Percentiles rank a stretch among this genome's conserved stretches.
Conservation (phyloP, 2,113 vertebrate species). For the Mormyrus iriodes region DNA sequence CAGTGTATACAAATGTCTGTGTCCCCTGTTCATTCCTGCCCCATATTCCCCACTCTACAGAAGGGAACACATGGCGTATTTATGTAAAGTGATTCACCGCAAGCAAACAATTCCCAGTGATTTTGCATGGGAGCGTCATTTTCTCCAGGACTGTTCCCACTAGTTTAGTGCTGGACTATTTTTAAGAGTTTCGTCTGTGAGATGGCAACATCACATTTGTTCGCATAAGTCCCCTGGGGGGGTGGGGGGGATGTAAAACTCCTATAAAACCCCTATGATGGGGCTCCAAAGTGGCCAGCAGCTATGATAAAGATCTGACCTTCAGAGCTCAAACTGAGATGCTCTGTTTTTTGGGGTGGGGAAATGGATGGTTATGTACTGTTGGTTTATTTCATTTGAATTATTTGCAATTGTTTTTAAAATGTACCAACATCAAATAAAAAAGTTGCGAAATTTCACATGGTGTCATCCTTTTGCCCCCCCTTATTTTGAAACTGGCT, state of each 20-base stretch:
- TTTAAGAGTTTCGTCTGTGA: slow-evolving; percentile 24
- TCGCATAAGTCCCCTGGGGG: not conserved
- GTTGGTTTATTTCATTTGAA: slow-evolving; percentile 8
- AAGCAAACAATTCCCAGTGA: slow-evolving; percentile 22
- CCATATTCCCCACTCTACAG: not conserved
- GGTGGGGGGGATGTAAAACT: not conserved
- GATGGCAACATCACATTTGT: not conserved
- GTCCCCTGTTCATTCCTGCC: not conserved
- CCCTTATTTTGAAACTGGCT: not conserved
- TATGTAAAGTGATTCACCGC: slow-evolving; percentile 21
- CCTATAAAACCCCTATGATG: not conserved
- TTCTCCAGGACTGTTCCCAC: slow-evolving; percentile 18
- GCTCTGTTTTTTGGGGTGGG: not conserved
- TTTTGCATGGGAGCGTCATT: slow-evolving; percentile 21
- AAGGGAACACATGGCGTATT: slow-evolving; percentile 13
- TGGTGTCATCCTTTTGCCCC: not conserved
- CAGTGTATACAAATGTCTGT: not conserved
- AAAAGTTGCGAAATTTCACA: slow-evolving; percentile 1
- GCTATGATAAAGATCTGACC: slow-evolving; percentile 9
- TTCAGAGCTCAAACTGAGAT: not conserved
- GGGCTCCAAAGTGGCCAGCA: not conserved
- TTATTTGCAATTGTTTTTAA: slow-evolving; percentile 43
- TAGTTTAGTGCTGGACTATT: slow-evolving; percentile 18
- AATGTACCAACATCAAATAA: slow-evolving; percentile 50
- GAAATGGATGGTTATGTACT: slow-evolving; percentile 33